phyloP scores from a whole-genome alignment of 2,888 invertebrate genomes.

The Dicyrtoma fusca region DNA sequence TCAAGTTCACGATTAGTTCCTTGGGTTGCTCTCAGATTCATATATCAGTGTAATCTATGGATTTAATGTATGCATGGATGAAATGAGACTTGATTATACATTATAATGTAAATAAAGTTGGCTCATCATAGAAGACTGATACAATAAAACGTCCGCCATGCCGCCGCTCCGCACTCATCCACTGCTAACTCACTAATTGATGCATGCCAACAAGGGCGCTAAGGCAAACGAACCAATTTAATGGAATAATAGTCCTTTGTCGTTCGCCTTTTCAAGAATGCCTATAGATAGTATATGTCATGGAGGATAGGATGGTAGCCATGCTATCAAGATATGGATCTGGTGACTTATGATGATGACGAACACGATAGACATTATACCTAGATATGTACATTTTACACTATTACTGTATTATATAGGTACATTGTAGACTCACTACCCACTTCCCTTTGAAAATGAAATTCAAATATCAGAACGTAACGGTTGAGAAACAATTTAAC shows the following conservation, averaged over 20 bases:
- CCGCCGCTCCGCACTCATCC: constrained; percentile 24
- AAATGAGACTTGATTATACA: constrained; percentile 23
- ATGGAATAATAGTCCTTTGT: constrained; percentile 22
- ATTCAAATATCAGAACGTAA: not conserved
- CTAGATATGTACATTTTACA: too few relatives aligned
- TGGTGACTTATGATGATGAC: too few relatives aligned
- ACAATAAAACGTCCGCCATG: too few relatives aligned
- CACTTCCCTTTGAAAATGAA: not conserved
- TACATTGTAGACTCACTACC: not conserved
- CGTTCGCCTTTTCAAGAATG: not conserved
- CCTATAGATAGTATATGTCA: not conserved
- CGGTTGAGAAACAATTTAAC: constrained; percentile 15
- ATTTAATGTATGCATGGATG: constrained; percentile 9
- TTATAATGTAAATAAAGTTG: too few relatives aligned
- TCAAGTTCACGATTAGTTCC: constrained; percentile 27
- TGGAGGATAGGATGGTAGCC: not conserved
- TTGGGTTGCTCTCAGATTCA: not conserved
- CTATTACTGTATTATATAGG: too few relatives aligned
- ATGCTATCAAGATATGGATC: too few relatives aligned
- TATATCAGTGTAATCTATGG: not conserved
- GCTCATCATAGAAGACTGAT: too few relatives aligned
- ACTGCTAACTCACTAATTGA: constrained; percentile 30
- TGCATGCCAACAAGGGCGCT: constrained; percentile 34
- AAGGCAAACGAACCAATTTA: constrained; percentile 27
- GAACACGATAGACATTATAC: too few relatives aligned